Percentiles rank a stretch among this genome's conserved stretches.
Conservation (phyloP, 2,888 invertebrate species). For the Agrotis segetum region DNA sequence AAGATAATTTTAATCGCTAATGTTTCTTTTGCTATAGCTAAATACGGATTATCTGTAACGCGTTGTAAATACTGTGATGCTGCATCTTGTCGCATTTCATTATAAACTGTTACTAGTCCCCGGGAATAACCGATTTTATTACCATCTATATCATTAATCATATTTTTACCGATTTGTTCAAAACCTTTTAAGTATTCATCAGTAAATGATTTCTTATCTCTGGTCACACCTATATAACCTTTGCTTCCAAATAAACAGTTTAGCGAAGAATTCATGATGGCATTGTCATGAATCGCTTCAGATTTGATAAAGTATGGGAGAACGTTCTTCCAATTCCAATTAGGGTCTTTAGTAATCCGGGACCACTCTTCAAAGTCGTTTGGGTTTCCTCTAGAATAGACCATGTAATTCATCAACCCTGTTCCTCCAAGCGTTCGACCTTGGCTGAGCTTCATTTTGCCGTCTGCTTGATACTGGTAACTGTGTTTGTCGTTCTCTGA, state of each 20-base stretch:
- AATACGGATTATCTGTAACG: slow-evolving; percentile 28
- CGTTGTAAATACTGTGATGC: slow-evolving; percentile 43
- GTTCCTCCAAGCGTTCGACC: slow-evolving; percentile 58
- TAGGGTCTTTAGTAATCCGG: slow-evolving; percentile 39
- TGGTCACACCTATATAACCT: slow-evolving; percentile 51
- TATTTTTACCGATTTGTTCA: slow-evolving; percentile 37
- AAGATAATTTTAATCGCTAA: slow-evolving; percentile 57
- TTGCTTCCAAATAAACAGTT: slow-evolving; percentile 38
- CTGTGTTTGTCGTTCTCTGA: slow-evolving; percentile 27
- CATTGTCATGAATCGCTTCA: slow-evolving; percentile 45
- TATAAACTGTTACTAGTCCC: slow-evolving; percentile 29
- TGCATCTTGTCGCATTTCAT: slow-evolving; percentile 37
- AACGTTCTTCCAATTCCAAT: slow-evolving; percentile 52
- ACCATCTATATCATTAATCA: slow-evolving; percentile 48
- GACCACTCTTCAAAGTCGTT: slow-evolving; percentile 46
- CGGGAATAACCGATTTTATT: slow-evolving; percentile 40
- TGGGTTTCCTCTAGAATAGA: slow-evolving; percentile 49
- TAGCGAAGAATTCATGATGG: slow-evolving; percentile 29
- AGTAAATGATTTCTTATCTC: slow-evolving; percentile 20
- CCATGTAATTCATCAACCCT: slow-evolving; percentile 37
- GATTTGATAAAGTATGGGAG: slow-evolving; percentile 54
- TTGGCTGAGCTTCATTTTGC: slow-evolving; percentile 10
- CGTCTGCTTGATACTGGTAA: slow-evolving; percentile 24
- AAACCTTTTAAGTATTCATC: slow-evolving; percentile 44
- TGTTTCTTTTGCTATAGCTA: slow-evolving; percentile 45